Evolutionary conservation across 2,797 vertebrate genomes (phyloP).

Genomic region (Leptoclinus maculatus): DNA sequence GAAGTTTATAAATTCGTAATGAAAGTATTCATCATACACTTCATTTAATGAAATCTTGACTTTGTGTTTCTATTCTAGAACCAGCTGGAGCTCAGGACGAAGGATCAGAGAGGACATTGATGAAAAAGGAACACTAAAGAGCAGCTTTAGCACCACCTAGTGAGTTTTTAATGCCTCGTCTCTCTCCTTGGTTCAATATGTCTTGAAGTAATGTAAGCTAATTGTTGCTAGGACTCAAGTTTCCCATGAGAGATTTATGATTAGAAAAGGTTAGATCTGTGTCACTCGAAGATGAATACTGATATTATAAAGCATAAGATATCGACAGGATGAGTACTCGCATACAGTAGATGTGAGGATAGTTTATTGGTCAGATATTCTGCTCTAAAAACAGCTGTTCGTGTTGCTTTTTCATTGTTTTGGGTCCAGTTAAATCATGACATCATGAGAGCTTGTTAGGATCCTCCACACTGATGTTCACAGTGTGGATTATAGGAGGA

Average conservation of each 20-base stretch:
- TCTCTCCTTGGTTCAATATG: background rate
- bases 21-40: background rate
- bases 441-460: background rate
- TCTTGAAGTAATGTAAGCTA: background rate
- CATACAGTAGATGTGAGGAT: background rate
- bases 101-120: background rate
- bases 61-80: background rate
- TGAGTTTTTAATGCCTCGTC: background rate
- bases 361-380: background rate
- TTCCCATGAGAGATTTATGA: background rate
- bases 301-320: background rate
- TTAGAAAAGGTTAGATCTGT: background rate
- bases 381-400: background rate
- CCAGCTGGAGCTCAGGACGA: background rate
- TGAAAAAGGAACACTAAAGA: background rate
- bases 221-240: background rate
- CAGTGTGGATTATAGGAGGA: background rate
- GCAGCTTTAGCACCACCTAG: constrained; percentile 26
- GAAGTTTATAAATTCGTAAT: background rate
- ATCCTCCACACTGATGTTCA: background rate
- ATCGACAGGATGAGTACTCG: background rate
- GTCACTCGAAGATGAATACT: background rate
- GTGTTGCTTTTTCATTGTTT: background rate
- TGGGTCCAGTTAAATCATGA: background rate
- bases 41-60: background rate